Conservation (phyloP, 2,113 vertebrate genomes). For the Atherinomorus stipes region DNA sequence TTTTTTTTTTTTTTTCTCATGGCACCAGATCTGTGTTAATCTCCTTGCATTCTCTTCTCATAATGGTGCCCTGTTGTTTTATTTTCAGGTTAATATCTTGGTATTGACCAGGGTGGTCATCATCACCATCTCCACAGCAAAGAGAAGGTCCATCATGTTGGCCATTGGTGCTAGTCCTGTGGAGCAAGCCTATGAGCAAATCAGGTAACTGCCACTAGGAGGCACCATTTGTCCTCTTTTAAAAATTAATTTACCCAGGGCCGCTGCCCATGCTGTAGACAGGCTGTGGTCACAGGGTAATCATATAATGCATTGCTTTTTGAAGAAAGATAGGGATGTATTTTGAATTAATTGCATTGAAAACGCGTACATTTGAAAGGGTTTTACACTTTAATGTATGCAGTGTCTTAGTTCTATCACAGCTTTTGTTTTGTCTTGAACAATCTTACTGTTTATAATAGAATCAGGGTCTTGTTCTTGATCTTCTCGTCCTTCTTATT, state of each 20-base stretch:
- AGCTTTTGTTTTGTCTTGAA: too few species aligned
- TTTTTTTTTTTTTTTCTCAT: background rate
- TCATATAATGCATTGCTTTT: conserved; percentile 52
- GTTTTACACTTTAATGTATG: too few species aligned
- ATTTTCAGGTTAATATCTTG: conserved; percentile 82
- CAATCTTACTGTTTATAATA: too few species aligned
- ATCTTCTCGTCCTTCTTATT: too few species aligned
- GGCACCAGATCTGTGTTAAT: background rate
- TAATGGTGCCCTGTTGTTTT: background rate
- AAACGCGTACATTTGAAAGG: background rate
- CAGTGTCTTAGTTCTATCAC: background rate
- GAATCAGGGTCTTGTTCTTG: too few species aligned
- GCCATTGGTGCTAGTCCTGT: conserved; percentile 74
- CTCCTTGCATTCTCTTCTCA: background rate
- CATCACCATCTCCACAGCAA: conserved; percentile 84
- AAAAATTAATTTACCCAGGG: background rate
- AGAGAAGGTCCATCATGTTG: conserved; percentile 83
- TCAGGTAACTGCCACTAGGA: conserved; percentile 81
- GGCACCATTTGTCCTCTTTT: conserved; percentile 78
- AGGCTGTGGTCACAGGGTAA: conserved; percentile 12
- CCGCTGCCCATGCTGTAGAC: conserved; percentile 22
- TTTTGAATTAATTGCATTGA: conserved; percentile 12
- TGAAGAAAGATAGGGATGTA: conserved; percentile 24
- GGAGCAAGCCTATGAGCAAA: conserved; percentile 82
- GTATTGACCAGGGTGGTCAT: conserved; percentile 82